phyloP scores from a whole-genome alignment of 1,140 invertebrate species.

The Pomacea maculata region DNA sequence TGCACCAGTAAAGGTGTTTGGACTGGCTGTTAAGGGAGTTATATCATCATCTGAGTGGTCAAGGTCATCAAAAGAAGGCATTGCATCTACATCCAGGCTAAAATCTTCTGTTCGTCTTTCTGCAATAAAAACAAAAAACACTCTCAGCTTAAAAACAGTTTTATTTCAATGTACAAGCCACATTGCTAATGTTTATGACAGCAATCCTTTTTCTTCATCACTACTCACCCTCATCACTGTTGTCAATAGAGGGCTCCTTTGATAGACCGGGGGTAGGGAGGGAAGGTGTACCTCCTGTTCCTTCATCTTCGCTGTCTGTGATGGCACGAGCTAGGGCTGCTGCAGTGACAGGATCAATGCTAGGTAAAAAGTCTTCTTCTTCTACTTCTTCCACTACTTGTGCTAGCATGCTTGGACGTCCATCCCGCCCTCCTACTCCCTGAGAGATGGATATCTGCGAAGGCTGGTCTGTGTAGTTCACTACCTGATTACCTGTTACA shows the following conservation, averaged over 20 bases:
- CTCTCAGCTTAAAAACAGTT: neutral
- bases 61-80: constrained; percentile 58
- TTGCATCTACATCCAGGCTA: constrained; percentile 41
- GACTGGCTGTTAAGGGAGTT: constrained; percentile 5
- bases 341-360: constrained; percentile 45
- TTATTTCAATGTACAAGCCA: neutral
- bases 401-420: constrained; percentile 11
- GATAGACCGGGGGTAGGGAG: constrained; percentile 49
- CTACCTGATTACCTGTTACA: too few species aligned
- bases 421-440: neutral
- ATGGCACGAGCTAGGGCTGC: constrained; percentile 56
- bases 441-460: neutral
- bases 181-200: neutral
- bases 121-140: constrained; percentile 21
- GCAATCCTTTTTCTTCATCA: neutral
- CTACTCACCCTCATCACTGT: constrained; percentile 45
- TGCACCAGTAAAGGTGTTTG: constrained; percentile 1
- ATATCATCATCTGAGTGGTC: constrained; percentile 57
- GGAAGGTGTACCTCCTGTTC: constrained; percentile 36
- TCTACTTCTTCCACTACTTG: constrained; percentile 19
- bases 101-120: constrained; percentile 43
- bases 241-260: constrained; percentile 49
- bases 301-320: constrained; percentile 60
- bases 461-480: neutral
- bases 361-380: constrained; percentile 24